Evolutionary conservation across 2,797 vertebrate species (phyloP), one percentile per base, ranked within the genome.

Genomic region (Liasis olivaceus): DNA sequence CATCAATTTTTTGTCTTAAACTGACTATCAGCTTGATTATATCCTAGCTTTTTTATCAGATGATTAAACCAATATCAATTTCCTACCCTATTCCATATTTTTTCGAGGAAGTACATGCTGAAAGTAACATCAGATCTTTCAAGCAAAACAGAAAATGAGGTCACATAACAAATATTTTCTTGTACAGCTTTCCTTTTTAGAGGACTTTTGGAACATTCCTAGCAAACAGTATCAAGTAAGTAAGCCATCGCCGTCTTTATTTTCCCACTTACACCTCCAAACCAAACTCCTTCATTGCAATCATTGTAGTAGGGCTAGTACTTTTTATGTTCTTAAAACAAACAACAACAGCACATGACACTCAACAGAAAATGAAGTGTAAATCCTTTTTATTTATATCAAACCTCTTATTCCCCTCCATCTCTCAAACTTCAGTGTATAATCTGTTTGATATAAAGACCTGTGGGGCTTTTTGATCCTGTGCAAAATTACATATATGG

Each of bases 311-410:
- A 95, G 11, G 20, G 7, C 31, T 60, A 36, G 42, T 2, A 90
- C 94, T 93, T 63, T 95, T 95, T 94, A 94, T 91, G 93, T 96
- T 93, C 93, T 95, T 95, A 92, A 91, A 92, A 94, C 93, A 95
- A 93, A 69, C 51, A 12, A 20, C 28, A 24, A 3, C 56, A 26
- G 26, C 2, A 20, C 31, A 26, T 93, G 93, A 94, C 94, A 94
- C 13, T 54, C 51, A 36, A 28, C 47, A 5, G 47, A 24, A 42
- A 24, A 22, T 86, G 20, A 47, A 58, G 6, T 2, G 11, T 5
- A 58, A 85, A 51, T 7, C 26, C 26, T 26, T 13, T 51, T 85
- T n/a, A 13, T 66, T 91, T 12, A 17, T 42, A 51, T n/a, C 56
- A 47, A 84, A 2, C 9, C 86, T 5, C 36, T 81, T 60, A 17